Evolutionary conservation across 2,888 invertebrate species (phyloP).

Genomic region (Hirtodrosophila histrioides): DNA sequence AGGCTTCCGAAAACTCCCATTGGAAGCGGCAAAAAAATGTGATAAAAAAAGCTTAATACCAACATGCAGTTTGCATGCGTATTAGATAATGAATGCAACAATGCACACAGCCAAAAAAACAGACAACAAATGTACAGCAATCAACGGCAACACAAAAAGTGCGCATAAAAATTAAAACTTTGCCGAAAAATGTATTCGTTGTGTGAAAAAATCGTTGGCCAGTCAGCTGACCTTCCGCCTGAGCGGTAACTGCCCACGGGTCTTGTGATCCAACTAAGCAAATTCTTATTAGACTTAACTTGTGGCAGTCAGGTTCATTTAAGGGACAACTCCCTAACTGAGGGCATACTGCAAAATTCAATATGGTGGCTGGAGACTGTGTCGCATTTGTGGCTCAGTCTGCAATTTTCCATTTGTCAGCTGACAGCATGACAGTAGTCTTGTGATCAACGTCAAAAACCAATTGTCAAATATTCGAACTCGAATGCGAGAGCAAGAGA

Average conservation of each 20-base stretch:
- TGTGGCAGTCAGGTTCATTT: not conserved
- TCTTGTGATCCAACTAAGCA: conserved; percentile 63
- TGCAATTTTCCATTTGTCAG: conserved; percentile 71
- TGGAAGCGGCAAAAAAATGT: conserved; percentile 39
- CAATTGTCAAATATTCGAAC: conserved; percentile 76
- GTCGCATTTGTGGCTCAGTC: conserved; percentile 29
- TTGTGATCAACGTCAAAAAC: conserved; percentile 79
- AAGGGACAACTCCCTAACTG: conserved; percentile 6
- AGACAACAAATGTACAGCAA: conserved; percentile 13
- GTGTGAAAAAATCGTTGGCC: conserved; percentile 42
- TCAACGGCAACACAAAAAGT: conserved; percentile 38
- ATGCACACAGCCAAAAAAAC: conserved; percentile 5
- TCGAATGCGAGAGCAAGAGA: conserved; percentile 62
- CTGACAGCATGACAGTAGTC: conserved; percentile 79
- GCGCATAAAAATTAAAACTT: conserved; percentile 22
- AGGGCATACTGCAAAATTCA: conserved; percentile 43
- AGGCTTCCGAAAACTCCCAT: conserved; percentile 2
- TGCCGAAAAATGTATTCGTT: conserved; percentile 7
- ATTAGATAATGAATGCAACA: conserved; percentile 69
- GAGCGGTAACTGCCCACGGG: conserved; percentile 21
- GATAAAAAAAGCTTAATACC: conserved; percentile 38
- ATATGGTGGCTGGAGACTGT: conserved; percentile 50
- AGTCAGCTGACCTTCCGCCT: conserved; percentile 71
- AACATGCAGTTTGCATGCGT: conserved; percentile 41
- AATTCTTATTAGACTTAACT: not conserved